phyloP scores from a whole-genome alignment of 2,888 invertebrate species.

The Nemotelus nigrinus region DNA sequence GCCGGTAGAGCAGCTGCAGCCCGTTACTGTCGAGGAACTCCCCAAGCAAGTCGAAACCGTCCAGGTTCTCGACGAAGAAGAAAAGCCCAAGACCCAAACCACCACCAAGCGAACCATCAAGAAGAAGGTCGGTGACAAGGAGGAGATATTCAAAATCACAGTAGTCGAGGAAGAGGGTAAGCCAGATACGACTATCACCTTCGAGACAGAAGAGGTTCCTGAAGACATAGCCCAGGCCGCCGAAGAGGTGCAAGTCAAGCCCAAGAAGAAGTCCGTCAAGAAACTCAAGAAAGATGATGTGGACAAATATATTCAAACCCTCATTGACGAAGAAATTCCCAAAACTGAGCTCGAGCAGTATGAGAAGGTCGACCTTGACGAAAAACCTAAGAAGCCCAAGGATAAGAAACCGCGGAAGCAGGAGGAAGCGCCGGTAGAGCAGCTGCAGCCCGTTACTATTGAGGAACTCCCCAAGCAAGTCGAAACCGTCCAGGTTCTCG shows the following conservation, averaged over 20 bases:
- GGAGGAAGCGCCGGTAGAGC: slow-evolving; percentile 54
- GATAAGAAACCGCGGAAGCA: slow-evolving; percentile 53
- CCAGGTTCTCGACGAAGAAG: slow-evolving; percentile 49
- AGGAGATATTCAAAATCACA: slow-evolving; percentile 56
- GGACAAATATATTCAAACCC: slow-evolving; percentile 56
- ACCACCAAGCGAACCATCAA: slow-evolving; percentile 58
- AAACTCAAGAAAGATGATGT: slow-evolving; percentile 58
- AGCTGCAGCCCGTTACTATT: slow-evolving; percentile 50
- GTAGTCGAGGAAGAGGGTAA: slow-evolving; percentile 59
- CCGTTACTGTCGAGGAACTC: slow-evolving; percentile 54
- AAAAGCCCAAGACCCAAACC: no score
- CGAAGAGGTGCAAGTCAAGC: no score
- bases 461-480: slow-evolving; percentile 59
- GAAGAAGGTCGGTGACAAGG: slow-evolving; percentile 56
- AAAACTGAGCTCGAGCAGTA: slow-evolving; percentile 38
- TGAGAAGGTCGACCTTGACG: slow-evolving; percentile 31
- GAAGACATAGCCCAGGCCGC: no score
- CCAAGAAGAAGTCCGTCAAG: slow-evolving; percentile 50
- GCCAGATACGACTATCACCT: slow-evolving; percentile 57
- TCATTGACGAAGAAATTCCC: slow-evolving; percentile 61
- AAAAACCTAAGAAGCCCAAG: slow-evolving; percentile 55
- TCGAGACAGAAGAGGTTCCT: slow-evolving; percentile 50
- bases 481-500: slow-evolving; percentile 58
- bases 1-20: slow-evolving; percentile 53
- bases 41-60: slow-evolving; percentile 63